Base-by-base conservation (phyloP, 2,888 invertebrate genomes). In the Agrochola lychnidis region DNA sequence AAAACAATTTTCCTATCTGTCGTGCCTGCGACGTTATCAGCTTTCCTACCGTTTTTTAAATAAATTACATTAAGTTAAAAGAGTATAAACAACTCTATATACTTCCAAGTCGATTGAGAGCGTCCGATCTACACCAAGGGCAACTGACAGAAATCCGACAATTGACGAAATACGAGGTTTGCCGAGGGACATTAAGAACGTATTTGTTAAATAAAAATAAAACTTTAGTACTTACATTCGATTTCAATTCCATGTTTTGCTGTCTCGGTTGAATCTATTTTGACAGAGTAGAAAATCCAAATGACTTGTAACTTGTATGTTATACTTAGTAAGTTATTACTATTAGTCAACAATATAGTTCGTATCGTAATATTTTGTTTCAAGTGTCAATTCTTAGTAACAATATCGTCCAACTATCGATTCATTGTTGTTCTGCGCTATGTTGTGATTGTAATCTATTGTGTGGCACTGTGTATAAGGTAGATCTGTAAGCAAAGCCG, bases 391-490 rank as follows among this genome's bases (percentile, higher is more conserved):
- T 61, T 51, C 45, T 42, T 30, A 75, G 40, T 48, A 25, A 61
- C 22, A 61, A 61, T 42, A 51, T 16, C 10, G 14, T 36, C 12
- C 19, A 59, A 61, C 79, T 73, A 79, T 42, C 40, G 19, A 12
- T 51, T 62, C 74, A 81, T 77, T 80, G 48, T 40, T n/a, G 4
- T 10, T 1, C 14, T 51, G 14, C 14, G n/a, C 40, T 80, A 53
- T 63, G 75, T 56, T 63, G 19, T 63, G 48, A n/a, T 12, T n/a
- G n/a, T 48, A 16, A 76, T 42, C 81, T 40, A 77, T 74, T 77
- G 77, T 78, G 19, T 48, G 16, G 6, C 16, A 30, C 2, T 30
- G 2, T 81, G 81, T 80, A n/a, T 56, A n/a, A 53, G 40, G 73
- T 80, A 19, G 19, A 25, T n/a, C 4, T 6, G 22, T 53, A 77